phyloP scores from a whole-genome alignment of 2,888 invertebrate species.

The Sepioteuthis lessoniana region DNA sequence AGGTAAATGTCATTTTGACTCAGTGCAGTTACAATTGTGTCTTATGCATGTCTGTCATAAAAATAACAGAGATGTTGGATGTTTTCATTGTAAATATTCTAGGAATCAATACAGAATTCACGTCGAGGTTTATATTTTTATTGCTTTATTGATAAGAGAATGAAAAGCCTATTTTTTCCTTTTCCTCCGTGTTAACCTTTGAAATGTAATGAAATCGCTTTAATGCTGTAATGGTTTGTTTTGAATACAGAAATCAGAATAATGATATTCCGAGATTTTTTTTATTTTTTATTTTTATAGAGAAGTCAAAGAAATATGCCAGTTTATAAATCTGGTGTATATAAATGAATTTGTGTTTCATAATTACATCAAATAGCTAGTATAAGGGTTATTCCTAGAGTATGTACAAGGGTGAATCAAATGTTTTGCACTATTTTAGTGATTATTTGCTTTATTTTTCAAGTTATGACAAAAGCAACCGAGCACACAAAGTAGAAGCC shows the following conservation, averaged over 20 bases:
- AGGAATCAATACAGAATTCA: neutral
- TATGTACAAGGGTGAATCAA: too few species aligned
- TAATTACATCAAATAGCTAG: too few species aligned
- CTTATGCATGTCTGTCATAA: neutral
- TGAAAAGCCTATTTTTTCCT: neutral
- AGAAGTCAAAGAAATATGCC: neutral
- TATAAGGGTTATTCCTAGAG: too few species aligned
- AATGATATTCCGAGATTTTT: too few species aligned
- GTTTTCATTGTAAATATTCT: neutral
- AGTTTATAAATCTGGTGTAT: neutral
- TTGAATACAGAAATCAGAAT: neutral
- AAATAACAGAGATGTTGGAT: neutral
- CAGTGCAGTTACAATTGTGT: neutral
- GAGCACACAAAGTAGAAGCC: too few species aligned
- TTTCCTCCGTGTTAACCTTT: neutral
- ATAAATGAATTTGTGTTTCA: too few species aligned
- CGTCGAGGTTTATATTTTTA: neutral
- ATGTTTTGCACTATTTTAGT: too few species aligned
- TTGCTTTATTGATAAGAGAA: neutral
- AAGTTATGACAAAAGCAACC: too few species aligned
- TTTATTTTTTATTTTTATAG: too few species aligned
- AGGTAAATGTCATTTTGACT: neutral
- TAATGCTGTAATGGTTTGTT: neutral
- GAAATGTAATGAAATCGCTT: neutral
- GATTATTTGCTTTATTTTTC: too few species aligned